A percentile compares a stretch with the other conserved stretches of the same genome.
These are phyloP conservation scores for Phortica okadai DNA, from an alignment of 2,888 invertebrate genomes.

Conservation along the genomic window DNA sequence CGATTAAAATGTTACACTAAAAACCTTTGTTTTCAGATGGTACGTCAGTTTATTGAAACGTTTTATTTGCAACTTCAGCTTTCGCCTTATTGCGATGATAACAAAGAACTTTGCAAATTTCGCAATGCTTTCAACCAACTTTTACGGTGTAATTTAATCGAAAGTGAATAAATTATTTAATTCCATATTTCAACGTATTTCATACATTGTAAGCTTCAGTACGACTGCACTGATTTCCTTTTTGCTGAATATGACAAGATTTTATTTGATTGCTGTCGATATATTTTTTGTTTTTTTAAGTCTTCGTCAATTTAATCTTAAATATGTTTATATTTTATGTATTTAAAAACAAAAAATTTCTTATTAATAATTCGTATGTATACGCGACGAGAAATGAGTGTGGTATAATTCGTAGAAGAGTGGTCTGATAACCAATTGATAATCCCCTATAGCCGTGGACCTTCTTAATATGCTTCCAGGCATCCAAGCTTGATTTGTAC, in stretches of 20 bases:
- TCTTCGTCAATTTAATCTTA: background rate
- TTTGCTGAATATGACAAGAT: too few relatives aligned
- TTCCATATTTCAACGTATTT: too few relatives aligned
- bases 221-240: too few relatives aligned
- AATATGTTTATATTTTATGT: background rate
- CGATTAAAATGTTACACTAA: background rate
- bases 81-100: slow-evolving; percentile 14
- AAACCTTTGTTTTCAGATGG: slow-evolving; percentile 46
- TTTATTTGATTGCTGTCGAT: too few relatives aligned
- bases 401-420: slow-evolving; percentile 45
- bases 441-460: slow-evolving; percentile 50
- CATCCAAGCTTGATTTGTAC: slow-evolving; percentile 26
- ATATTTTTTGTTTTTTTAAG: too few relatives aligned
- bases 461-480: slow-evolving; percentile 30
- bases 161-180: background rate
- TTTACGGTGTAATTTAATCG: slow-evolving; percentile 38
- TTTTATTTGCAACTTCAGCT: slow-evolving; percentile 59
- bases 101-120: slow-evolving; percentile 42
- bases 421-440: slow-evolving; percentile 45
- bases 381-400: slow-evolving; percentile 49
- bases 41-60: slow-evolving; percentile 53
- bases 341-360: background rate
- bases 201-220: too few relatives aligned
- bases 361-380: slow-evolving; percentile 28
- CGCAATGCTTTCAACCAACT: slow-evolving; percentile 46